phyloP scores from a whole-genome alignment of 2,888 invertebrate species.

The Trichacis sp. region DNA sequence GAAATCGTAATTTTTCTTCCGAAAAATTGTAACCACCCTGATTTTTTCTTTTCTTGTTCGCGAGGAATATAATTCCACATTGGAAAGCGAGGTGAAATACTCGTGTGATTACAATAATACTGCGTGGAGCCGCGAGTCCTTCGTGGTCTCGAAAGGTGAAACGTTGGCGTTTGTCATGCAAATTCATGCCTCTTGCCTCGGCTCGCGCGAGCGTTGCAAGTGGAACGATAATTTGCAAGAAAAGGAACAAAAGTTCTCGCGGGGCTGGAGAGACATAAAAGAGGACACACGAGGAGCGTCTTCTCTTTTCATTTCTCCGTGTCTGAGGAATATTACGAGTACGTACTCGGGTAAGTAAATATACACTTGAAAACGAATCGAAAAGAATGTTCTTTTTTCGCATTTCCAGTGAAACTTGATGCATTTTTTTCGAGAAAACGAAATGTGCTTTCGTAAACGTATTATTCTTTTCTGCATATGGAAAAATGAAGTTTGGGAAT shows the following conservation, averaged over 20 bases:
- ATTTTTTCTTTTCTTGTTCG: not conserved
- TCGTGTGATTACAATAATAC: slow-evolving; percentile 15
- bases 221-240: slow-evolving; percentile 43
- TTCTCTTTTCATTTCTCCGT: slow-evolving; percentile 25
- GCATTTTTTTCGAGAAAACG: no score
- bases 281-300: slow-evolving; percentile 38
- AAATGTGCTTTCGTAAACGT: no score
- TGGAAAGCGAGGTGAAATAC: slow-evolving; percentile 2
- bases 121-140: slow-evolving; percentile 14
- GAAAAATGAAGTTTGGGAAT: no score
- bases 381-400: no score
- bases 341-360: no score
- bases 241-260: slow-evolving; percentile 4
- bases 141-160: slow-evolving; percentile 15
- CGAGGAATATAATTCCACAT: not conserved
- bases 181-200: slow-evolving; percentile 45
- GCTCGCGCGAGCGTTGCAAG: slow-evolving; percentile 36
- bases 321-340: slow-evolving; percentile 5
- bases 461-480: no score
- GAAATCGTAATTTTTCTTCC: no score
- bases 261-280: slow-evolving; percentile 12
- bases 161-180: slow-evolving; percentile 50
- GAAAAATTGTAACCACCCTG: no score
- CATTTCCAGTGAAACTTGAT: no score
- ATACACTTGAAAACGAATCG: slow-evolving; percentile 20